These are phyloP conservation scores for Parasteatoda lunata DNA, from an alignment of 2,888 invertebrate species.

Conservation along the genomic window DNA sequence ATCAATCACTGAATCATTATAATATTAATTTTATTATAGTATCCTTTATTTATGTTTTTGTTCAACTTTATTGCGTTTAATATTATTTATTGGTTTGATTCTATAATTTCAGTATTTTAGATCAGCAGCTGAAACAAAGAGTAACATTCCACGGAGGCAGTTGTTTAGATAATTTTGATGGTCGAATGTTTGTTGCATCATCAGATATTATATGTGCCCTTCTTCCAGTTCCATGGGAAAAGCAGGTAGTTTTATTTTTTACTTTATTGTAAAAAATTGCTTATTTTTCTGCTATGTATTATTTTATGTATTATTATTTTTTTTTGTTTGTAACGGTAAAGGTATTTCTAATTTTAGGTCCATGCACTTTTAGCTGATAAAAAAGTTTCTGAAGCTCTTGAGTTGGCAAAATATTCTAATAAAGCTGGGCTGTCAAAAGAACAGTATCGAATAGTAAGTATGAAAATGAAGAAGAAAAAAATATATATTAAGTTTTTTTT, in stretches of 20 bases:
- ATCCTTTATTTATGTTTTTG: no score
- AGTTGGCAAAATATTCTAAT: constrained; percentile 75
- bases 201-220: constrained; percentile 75
- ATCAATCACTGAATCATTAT: no score
- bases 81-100: not conserved
- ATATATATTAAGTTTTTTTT: not conserved
- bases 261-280: not conserved
- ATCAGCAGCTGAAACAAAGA: constrained; percentile 77
- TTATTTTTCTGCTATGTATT: not conserved
- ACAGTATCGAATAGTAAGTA: constrained; percentile 74
- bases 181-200: constrained; percentile 76
- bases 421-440: constrained; percentile 74
- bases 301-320: not conserved
- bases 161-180: constrained; percentile 77
- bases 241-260: constrained; percentile 75
- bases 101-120: constrained; percentile 75
- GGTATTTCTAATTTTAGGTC: constrained; percentile 73
- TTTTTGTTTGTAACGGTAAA: constrained; percentile 6
- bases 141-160: constrained; percentile 76
- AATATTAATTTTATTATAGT: no score
- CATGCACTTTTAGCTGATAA: constrained; percentile 75
- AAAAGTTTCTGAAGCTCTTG: constrained; percentile 77
- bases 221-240: constrained; percentile 77
- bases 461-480: not conserved
- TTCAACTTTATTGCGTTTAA: no score